These are phyloP conservation scores for Coregonus clupeaformis DNA, from an alignment of 2,113 vertebrate species.

Conservation along the genomic window DNA sequence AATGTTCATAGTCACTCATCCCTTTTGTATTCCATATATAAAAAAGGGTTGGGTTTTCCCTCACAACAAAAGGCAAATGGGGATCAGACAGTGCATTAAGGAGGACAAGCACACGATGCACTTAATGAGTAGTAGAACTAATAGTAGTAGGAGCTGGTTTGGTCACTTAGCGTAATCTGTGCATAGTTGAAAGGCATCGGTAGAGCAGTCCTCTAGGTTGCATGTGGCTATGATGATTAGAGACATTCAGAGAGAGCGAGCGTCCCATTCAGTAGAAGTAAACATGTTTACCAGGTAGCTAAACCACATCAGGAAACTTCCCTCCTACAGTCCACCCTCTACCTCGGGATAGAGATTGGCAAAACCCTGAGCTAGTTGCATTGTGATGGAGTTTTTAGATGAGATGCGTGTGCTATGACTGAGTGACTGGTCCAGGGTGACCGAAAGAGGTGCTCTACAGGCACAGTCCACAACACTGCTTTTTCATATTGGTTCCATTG, in stretches of 20 bases:
- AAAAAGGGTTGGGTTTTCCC: constrained; percentile 54
- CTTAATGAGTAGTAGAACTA: constrained; percentile 77
- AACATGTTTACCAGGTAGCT: constrained; percentile 80
- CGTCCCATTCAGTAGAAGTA: constrained; percentile 48
- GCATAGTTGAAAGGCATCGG: constrained; percentile 99
- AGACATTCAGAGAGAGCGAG: constrained; percentile 83
- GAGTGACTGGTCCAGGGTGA: constrained; percentile 41
- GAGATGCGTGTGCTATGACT: constrained; percentile 74
- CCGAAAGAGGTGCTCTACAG: constrained; percentile 34
- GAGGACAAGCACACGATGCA: constrained; percentile 90
- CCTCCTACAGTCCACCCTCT: constrained; percentile 61
- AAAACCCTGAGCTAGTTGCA: constrained; percentile 91
- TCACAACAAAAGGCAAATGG: constrained; percentile 67
- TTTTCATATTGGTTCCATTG: neutral
- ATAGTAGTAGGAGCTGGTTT: constrained; percentile 83
- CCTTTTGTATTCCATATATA: constrained; percentile 55
- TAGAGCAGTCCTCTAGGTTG: constrained; percentile 80
- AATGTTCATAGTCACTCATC: neutral
- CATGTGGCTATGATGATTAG: constrained; percentile 73
- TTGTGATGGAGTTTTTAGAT: constrained; percentile 61
- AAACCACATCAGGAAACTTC: constrained; percentile 72
- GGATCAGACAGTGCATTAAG: constrained; percentile 82
- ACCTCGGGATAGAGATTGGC: constrained; percentile 65
- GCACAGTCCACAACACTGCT: neutral
- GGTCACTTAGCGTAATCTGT: constrained; percentile 97